Percentiles rank a stretch among this genome's conserved stretches.
phyloP scores from a whole-genome alignment of 2,888 invertebrate species.

The Gymnosoma rotundatum region DNA sequence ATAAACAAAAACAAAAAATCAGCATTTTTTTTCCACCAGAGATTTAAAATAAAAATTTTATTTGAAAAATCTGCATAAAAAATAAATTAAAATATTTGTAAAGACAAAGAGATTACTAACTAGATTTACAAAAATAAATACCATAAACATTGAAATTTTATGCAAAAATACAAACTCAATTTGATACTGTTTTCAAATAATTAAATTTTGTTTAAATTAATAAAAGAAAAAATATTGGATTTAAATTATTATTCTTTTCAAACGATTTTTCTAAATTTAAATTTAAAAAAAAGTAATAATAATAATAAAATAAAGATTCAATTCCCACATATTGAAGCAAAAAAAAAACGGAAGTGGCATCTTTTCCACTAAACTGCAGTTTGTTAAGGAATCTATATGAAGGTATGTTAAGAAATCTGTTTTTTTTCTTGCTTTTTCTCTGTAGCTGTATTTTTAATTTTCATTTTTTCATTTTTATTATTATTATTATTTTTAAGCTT shows the following conservation, averaged over 20 bases:
- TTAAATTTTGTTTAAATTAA: not conserved
- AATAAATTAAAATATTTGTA: not conserved
- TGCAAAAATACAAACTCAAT: constrained; percentile 3
- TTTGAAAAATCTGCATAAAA: constrained; percentile 9
- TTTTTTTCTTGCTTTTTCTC: not conserved
- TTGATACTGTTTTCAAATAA: not conserved
- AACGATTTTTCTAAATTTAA: not conserved
- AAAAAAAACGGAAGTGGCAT: constrained; percentile 30
- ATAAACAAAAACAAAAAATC: not conserved
- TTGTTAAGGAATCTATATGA: not conserved
- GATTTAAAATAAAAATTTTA: constrained; percentile 26
- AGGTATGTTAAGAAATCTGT: constrained; percentile 3
- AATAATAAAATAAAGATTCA: not conserved
- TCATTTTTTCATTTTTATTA: constrained; percentile 52
- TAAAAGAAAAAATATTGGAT: not conserved
- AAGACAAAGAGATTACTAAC: constrained; percentile 20
- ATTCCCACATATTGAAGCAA: not conserved
- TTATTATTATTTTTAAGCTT: constrained; percentile 34
- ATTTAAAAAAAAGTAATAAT: not conserved
- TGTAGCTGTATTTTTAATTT: constrained; percentile 47
- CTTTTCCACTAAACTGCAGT: constrained; percentile 23
- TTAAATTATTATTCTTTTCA: not conserved
- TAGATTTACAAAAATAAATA: constrained; percentile 16
- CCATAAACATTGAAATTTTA: not conserved
- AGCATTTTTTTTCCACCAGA: not conserved